Conservation (phyloP, 2,888 invertebrate genomes). For the Xylophagus ater region DNA sequence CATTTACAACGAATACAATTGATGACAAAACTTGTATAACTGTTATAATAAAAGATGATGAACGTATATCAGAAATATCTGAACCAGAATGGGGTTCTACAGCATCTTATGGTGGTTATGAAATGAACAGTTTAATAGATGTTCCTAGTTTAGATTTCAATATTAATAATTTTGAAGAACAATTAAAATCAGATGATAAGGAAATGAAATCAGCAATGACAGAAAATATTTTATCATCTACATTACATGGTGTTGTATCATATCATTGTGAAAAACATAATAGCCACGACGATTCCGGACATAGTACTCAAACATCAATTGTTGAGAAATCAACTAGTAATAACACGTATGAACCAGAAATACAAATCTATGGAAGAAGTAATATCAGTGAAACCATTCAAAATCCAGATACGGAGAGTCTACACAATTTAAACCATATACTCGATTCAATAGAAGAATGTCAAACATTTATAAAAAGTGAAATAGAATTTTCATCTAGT, state of each 20-base stretch:
- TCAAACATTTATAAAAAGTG: conserved; percentile 15
- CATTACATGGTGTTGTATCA: background rate
- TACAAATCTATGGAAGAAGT: background rate
- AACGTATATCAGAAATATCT: conserved; percentile 22
- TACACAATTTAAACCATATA: too few relatives aligned
- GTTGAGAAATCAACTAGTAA: conserved; percentile 14
- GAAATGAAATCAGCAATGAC: conserved; percentile 1
- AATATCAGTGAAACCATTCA: too few relatives aligned
- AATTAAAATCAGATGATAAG: background rate
- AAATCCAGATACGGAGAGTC: too few relatives aligned
- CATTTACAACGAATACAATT: conserved; percentile 19
- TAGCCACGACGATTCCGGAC: conserved; percentile 16
- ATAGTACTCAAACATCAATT: conserved; percentile 15
- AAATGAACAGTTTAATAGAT: conserved; percentile 19
- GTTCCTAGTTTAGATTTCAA: conserved; percentile 18
- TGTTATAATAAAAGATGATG: conserved; percentile 20
- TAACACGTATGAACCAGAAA: conserved; percentile 9
- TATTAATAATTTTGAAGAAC: conserved; percentile 9
- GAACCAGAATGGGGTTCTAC: conserved; percentile 21
- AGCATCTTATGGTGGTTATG: conserved; percentile 13
- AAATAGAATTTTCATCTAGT: conserved; percentile 18
- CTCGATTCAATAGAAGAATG: too few relatives aligned
- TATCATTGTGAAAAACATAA: conserved; percentile 9
- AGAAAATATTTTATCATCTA: background rate
- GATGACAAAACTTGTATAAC: conserved; percentile 21